phyloP scores from a whole-genome alignment of 2,888 invertebrate species.

The Schizaphis graminum region DNA sequence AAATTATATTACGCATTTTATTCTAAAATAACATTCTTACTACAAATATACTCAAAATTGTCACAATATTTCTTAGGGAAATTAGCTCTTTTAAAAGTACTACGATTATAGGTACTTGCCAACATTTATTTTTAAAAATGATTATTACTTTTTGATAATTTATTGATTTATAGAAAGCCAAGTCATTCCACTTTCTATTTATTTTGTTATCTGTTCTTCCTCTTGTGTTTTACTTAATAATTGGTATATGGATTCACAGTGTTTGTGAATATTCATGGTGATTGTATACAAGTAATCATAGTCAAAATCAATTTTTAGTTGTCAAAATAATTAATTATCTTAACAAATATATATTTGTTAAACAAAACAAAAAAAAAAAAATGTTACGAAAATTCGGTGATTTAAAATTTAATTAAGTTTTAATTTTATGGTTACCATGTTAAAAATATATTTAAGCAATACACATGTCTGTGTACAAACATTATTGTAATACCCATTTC shows the following conservation, averaged over 20 bases:
- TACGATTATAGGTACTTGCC: slow-evolving; percentile 31
- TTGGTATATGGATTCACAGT: slow-evolving; percentile 61
- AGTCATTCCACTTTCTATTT: slow-evolving; percentile 65
- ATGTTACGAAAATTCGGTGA: neutral
- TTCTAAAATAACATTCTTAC: slow-evolving; percentile 51
- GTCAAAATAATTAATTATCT: slow-evolving; percentile 54
- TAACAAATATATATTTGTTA: slow-evolving; percentile 16
- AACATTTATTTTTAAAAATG: slow-evolving; percentile 20
- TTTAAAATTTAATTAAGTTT: slow-evolving; percentile 30
- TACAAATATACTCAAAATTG: slow-evolving; percentile 29
- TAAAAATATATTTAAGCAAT: slow-evolving; percentile 48
- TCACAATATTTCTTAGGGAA: slow-evolving; percentile 31
- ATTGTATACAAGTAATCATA: slow-evolving; percentile 60
- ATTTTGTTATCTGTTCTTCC: slow-evolving; percentile 56
- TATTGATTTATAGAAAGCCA: slow-evolving; percentile 57
- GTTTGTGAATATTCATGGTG: slow-evolving; percentile 56
- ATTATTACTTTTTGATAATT: slow-evolving; percentile 37
- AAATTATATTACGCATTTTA: slow-evolving; percentile 49
- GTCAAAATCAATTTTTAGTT: slow-evolving; percentile 52
- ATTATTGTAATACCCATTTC: slow-evolving; percentile 27
- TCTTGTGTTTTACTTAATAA: slow-evolving; percentile 61
- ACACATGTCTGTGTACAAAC: neutral
- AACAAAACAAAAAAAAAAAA: slow-evolving; percentile 12
- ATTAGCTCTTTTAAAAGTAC: slow-evolving; percentile 11
- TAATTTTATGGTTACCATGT: slow-evolving; percentile 53